Evolutionary conservation across 2,888 invertebrate genomes (phyloP), one percentile per base, ranked within the genome.

Genomic region (Eretmocerus hayati): DNA sequence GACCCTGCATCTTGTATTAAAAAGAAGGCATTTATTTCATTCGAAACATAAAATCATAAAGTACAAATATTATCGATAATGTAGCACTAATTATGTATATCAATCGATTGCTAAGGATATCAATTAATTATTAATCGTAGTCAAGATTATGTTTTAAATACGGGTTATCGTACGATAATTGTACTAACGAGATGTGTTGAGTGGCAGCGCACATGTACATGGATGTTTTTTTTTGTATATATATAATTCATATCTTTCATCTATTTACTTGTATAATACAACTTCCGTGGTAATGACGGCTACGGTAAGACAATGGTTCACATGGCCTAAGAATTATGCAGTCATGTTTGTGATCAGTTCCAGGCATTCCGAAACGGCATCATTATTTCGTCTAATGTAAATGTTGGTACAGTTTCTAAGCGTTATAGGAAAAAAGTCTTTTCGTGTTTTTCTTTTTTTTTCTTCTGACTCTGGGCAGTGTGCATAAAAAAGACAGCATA

Each of bases 101-200:
- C 65, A 66, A 67, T 66, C 64, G 68, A 70, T 65, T 60, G 59
- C 63, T 69, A 69, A 69, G 69, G 64, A 69, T 69, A 65, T 64
- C 62, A 69, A 69, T 68, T 61, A 60, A 66, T 58, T 62, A 62
- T 62, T 65, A 64, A 60, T 61, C 59, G 58, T 54, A 56, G 58
- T 58, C 58, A 55, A 55, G 58, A 58, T 60, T 62, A 60, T 57
- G 56, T 55, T n/a, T 59, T 59, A 56, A 56, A 58, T 60, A 62
- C 62, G 63, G 63, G 61, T 58, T 56, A 58, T 26, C 26, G 15
- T 65, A 63, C 57, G 61, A 61, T 67, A 69, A 68, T 69, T 69
- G 67, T 68, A 69, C 70, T 69, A 68, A 67, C 61, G 67, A 69
- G 65, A 69, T 69, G 69, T 69, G 69, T 70, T 67, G 66, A 69